phyloP scores from a whole-genome alignment of 2,888 invertebrate species.

The Stomorhina lunata region DNA sequence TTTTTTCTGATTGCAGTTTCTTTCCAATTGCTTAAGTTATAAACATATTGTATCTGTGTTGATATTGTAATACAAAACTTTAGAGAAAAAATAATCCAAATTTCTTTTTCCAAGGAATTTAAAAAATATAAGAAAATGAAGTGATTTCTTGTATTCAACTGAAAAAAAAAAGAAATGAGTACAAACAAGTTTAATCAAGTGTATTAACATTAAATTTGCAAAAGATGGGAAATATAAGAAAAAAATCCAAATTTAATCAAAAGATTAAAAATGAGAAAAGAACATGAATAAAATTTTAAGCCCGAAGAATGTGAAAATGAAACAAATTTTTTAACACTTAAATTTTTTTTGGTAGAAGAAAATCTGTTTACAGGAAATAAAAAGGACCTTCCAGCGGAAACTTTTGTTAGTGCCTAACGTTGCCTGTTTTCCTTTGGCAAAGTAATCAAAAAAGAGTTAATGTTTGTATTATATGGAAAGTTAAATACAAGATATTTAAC shows the following conservation, averaged over 20 bases:
- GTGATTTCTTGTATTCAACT: background rate
- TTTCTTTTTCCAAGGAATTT: background rate
- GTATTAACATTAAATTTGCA: slow-evolving; percentile 33
- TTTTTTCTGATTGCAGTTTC: background rate
- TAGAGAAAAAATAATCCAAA: background rate
- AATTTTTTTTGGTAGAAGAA: background rate
- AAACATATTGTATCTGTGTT: slow-evolving; percentile 19
- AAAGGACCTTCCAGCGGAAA: background rate
- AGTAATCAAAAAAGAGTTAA: slow-evolving; percentile 40
- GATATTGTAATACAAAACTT: slow-evolving; percentile 24
- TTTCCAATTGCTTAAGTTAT: background rate
- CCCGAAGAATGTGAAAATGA: no score
- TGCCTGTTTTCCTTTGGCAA: background rate
- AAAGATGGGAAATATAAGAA: background rate
- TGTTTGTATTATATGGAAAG: slow-evolving; percentile 18
- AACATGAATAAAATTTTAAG: background rate
- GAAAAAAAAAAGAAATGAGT: no score
- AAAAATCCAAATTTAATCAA: background rate
- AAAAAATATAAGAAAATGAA: background rate
- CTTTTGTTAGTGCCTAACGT: background rate
- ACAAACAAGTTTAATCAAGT: slow-evolving; percentile 44
- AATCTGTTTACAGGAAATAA: background rate
- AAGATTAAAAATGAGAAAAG: background rate
- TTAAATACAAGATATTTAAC: slow-evolving; percentile 32
- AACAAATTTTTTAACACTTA: slow-evolving; percentile 29